Conservation (phyloP, 1,140 invertebrate genomes). For the Planococcus citri region DNA sequence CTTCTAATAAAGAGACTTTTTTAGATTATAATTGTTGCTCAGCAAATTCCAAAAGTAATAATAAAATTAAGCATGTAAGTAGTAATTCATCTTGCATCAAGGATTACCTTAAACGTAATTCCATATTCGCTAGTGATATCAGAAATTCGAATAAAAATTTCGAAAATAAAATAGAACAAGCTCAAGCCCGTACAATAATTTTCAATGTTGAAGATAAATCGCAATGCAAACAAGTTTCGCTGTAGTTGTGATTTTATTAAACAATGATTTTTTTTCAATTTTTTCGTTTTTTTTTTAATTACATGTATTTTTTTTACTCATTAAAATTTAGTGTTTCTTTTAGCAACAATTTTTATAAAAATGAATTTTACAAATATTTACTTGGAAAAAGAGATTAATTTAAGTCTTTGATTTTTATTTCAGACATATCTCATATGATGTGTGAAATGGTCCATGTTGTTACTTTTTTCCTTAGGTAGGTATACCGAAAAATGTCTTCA, state of each 20-base stretch:
- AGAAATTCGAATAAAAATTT: not conserved
- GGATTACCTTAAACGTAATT: not conserved
- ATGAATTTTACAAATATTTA: too few relatives aligned
- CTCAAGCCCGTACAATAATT: not conserved
- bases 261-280: too few relatives aligned
- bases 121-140: not conserved
- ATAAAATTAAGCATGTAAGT: not conserved
- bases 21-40: conserved; percentile 7
- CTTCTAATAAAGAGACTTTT: not conserved
- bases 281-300: too few relatives aligned
- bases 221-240: conserved; percentile 17
- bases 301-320: too few relatives aligned
- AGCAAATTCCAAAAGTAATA: not conserved
- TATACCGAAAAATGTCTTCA: too few relatives aligned
- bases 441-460: too few relatives aligned
- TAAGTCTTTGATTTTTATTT: too few relatives aligned
- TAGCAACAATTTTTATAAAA: too few relatives aligned
- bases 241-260: conserved; percentile 10
- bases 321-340: too few relatives aligned
- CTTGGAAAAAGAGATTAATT: too few relatives aligned
- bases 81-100: not conserved
- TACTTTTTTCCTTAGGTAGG: too few relatives aligned
- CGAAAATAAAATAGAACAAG: not conserved
- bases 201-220: not conserved
- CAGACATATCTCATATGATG: too few relatives aligned